Evolutionary conservation across 2,888 invertebrate genomes (phyloP).

Genomic region (Patella ulyssiponensis): DNA sequence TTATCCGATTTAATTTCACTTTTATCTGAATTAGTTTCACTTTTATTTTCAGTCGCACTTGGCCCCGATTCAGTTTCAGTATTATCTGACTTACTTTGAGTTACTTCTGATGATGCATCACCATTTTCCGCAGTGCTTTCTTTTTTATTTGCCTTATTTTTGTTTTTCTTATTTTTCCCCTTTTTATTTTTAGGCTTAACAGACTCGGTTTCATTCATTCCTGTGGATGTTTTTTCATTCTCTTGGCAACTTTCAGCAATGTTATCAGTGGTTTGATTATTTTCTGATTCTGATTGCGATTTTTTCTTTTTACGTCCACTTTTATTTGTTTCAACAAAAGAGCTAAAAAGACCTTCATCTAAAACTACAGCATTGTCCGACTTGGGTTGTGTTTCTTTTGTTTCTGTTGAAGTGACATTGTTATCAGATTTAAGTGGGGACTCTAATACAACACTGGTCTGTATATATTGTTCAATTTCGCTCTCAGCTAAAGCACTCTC

Average conservation of each 20-base stretch:
- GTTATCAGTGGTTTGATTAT: not conserved
- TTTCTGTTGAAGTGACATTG: not conserved
- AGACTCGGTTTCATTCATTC: no score
- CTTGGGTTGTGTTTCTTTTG: not conserved
- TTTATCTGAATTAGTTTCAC: slow-evolving; percentile 10
- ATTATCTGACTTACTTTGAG: no score
- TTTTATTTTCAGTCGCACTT: slow-evolving; percentile 13
- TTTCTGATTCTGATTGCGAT: not conserved
- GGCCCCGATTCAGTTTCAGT: not conserved
- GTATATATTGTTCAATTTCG: not conserved
- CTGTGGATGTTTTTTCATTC: no score
- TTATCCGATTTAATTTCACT: not conserved
- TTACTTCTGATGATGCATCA: no score
- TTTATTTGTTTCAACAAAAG: not conserved
- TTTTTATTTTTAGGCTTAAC: no score
- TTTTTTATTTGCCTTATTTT: no score
- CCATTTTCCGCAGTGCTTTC: no score
- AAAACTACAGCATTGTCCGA: not conserved
- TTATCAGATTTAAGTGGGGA: not conserved
- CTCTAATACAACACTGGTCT: not conserved
- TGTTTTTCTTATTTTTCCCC: no score
- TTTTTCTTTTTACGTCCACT: not conserved
- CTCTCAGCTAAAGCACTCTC: no score
- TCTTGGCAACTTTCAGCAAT: no score
- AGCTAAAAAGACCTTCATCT: not conserved